Evolutionary conservation across 2,797 vertebrate genomes (phyloP).

Genomic region (Anas acuta): DNA sequence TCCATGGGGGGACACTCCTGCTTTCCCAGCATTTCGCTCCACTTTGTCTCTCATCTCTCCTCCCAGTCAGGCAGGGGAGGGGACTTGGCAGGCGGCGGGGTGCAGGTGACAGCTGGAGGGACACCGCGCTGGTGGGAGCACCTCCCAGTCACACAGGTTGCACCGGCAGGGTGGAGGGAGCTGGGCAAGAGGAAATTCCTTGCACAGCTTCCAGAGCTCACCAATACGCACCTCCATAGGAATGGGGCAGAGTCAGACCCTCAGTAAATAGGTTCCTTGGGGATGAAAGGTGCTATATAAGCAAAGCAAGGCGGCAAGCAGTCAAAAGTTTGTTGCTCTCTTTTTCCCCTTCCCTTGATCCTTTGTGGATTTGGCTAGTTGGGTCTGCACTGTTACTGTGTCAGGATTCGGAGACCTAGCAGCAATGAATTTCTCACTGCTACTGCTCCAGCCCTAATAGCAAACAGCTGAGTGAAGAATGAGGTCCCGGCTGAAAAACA

Average conservation of each 20-base stretch:
- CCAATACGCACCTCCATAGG: not conserved
- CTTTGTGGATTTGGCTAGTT: conserved; percentile 54
- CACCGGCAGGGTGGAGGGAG: not conserved
- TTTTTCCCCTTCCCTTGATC: conserved; percentile 49
- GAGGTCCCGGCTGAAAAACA: conserved; percentile 47
- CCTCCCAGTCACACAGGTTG: not conserved
- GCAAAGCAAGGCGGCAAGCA: accelerated
- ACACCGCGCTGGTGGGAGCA: not conserved
- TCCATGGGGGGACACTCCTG: not conserved
- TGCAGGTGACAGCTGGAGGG: not conserved
- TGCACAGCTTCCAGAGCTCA: not conserved
- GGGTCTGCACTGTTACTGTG: conserved; percentile 13
- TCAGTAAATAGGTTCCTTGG: conserved; percentile 21
- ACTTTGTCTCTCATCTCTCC: not conserved
- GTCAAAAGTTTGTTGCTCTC: not conserved
- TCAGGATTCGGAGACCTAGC: conserved; percentile 57
- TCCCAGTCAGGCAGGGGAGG: not conserved
- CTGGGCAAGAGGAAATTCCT: conserved; percentile 8
- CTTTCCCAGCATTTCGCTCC: not conserved
- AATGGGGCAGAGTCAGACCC: not conserved
- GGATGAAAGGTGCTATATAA: conserved; percentile 2
- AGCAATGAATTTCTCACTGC: conserved; percentile 64
- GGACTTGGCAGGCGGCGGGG: not conserved
- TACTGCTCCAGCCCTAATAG: conserved; percentile 73
- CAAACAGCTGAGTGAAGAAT: conserved; percentile 73